Evolutionary conservation across 2,888 invertebrate species (phyloP).

Genomic region (Alloscopus bannaensis): DNA sequence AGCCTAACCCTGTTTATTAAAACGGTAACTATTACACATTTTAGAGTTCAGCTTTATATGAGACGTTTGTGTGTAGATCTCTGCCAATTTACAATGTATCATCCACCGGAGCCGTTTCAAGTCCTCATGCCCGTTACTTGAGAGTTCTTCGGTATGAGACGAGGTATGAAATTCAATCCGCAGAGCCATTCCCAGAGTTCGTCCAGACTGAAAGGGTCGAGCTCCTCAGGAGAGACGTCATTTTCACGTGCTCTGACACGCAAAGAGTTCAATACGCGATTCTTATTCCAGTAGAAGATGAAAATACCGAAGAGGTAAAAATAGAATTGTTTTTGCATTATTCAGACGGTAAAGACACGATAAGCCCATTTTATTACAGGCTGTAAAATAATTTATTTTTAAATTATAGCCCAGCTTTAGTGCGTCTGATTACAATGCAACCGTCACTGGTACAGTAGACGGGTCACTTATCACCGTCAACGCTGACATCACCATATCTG

Average conservation of each 20-base stretch:
- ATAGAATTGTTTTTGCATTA: not conserved
- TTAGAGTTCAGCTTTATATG: too few relatives aligned
- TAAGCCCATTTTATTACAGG: too few relatives aligned
- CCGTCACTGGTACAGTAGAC: not conserved
- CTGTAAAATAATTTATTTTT: too few relatives aligned
- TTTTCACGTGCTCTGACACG: constrained; percentile 27
- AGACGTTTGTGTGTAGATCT: too few relatives aligned
- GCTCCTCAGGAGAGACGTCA: constrained; percentile 10
- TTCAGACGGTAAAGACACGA: too few relatives aligned
- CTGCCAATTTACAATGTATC: constrained; percentile 22
- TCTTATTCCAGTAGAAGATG: constrained; percentile 10
- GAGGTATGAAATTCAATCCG: constrained; percentile 20
- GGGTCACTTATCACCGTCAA: not conserved
- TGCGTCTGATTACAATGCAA: not conserved
- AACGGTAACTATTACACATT: too few relatives aligned
- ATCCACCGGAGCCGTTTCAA: not conserved
- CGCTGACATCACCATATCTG: constrained; percentile 1
- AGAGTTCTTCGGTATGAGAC: constrained; percentile 19
- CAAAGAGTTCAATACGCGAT: not conserved
- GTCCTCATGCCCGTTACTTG: constrained; percentile 13
- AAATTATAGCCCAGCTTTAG: not conserved
- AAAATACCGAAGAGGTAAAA: constrained; percentile 27
- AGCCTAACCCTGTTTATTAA: not conserved
- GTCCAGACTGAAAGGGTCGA: constrained; percentile 3
- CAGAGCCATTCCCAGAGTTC: constrained; percentile 14